Conservation (phyloP, 2,113 vertebrate genomes). For the Cyphomyrus discorhynchus region DNA sequence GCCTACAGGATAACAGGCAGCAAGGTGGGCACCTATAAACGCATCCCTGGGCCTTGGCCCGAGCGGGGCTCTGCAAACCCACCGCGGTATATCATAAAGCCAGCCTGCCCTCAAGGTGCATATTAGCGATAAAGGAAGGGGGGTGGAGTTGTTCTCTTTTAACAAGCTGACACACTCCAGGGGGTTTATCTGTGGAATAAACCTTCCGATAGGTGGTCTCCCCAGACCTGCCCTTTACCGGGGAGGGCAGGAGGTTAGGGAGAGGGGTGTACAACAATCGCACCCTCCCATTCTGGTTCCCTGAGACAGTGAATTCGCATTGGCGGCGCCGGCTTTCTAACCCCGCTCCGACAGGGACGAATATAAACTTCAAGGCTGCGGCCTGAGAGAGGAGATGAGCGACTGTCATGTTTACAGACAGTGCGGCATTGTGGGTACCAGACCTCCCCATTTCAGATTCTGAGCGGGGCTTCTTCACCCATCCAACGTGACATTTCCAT, state of each 20-base stretch:
- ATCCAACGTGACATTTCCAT: slow-evolving; percentile 25
- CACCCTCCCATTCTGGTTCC: not conserved
- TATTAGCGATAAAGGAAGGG: slow-evolving; percentile 45
- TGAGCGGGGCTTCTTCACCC: not conserved
- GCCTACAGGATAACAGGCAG: slow-evolving; percentile 18
- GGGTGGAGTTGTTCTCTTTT: slow-evolving; percentile 35
- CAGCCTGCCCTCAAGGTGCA: slow-evolving; percentile 35
- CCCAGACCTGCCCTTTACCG: slow-evolving; percentile 17
- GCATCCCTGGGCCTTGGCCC: not conserved
- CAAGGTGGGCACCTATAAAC: slow-evolving; percentile 26
- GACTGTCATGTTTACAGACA: not conserved
- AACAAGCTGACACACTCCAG: slow-evolving; percentile 42
- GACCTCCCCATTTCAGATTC: not conserved
- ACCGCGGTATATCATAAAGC: slow-evolving; percentile 37
- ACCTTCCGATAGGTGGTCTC: slow-evolving; percentile 34
- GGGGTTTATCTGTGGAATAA: slow-evolving; percentile 28
- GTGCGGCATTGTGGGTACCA: not conserved
- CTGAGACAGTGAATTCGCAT: not conserved
- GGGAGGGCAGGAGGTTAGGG: not conserved
- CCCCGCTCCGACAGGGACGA: not conserved
- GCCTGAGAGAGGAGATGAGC: not conserved
- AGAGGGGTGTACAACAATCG: not conserved
- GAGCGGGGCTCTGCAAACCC: slow-evolving; percentile 20
- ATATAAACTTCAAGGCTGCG: not conserved
- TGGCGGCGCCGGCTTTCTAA: not conserved